Base-by-base conservation (phyloP, 2,113 vertebrate genomes). In the Salminus brasiliensis region DNA sequence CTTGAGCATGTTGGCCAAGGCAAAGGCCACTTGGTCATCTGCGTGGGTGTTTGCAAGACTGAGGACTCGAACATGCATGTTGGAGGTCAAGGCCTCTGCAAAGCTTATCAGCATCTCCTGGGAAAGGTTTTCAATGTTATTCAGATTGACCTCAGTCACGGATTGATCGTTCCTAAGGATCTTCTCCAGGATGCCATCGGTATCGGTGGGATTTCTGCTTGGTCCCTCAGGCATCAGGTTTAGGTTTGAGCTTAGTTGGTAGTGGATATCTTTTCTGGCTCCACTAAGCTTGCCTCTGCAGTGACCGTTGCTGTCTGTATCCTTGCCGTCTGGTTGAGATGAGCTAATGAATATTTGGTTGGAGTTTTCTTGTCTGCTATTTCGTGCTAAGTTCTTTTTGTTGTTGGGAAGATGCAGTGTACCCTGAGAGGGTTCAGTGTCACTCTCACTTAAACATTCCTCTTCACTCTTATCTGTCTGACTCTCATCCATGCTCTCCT, bases 111-210 rank as follows among this genome's bases (percentile, higher is more conserved):
- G 90, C 63, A 92, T 95, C 36, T 92, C 94, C 12, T 91, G 86
- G 8, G 93, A 94, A 85, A 96, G 93, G 80, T 97, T 95, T 83
- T 97, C 96, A 1, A 95, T 95, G 59, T 97, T 97, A 90, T 97
- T 97, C 84, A 97, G 84, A 23, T 97, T 97, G 78, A 97, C 91
- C 13, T 97, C 95, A 0, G 60, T 89, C 66, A 92, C 90, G 30
- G 93, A 81, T 0, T 93, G 88, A 71, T 96, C 94, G 0, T 96
- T 90, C 60, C 66, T 86, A 53, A 82, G 88, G 32, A 96, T 90
- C 85, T 93, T 95, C 83, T 95, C 94, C 85, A 97, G 80, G 27
- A 89, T 91, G 16, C 95, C 92, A 27, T 95, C 94, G 68, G 95
- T 94, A 47, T 94, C 91, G 0, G 91, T 95, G 15, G 95, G 94